A percentile compares a stretch with the other conserved stretches of the same genome.
phyloP scores from a whole-genome alignment of 2,797 vertebrate genomes.

The Cryptoprocta ferox region DNA sequence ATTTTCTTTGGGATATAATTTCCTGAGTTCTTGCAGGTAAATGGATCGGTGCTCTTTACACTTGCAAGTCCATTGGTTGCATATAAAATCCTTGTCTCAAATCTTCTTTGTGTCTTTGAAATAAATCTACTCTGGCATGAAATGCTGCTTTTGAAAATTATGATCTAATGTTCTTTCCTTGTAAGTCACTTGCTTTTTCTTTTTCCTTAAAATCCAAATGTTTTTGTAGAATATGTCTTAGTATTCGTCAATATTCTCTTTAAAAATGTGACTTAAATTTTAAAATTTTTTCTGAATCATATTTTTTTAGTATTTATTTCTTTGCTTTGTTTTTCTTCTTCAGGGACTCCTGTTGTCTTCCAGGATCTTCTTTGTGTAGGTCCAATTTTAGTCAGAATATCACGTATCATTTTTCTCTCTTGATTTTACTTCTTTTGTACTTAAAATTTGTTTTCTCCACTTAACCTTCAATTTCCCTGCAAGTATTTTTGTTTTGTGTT shows the following conservation, averaged over 20 bases:
- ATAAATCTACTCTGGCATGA: slow-evolving; percentile 37
- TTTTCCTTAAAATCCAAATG: neutral
- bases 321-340: neutral
- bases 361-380: neutral
- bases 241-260: neutral
- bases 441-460: neutral
- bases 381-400: neutral
- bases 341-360: neutral
- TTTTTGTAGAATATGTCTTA: neutral
- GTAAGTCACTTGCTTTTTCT: neutral
- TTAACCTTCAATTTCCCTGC: neutral
- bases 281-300: neutral
- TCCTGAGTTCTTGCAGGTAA: neutral
- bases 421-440: neutral
- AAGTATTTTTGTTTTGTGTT: neutral
- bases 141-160: slow-evolving; percentile 35
- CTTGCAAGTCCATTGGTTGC: neutral
- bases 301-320: neutral
- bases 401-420: neutral
- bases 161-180: slow-evolving; percentile 18
- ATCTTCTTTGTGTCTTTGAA: slow-evolving; percentile 26
- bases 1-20: neutral
- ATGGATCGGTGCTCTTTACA: neutral
- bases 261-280: slow-evolving; percentile 24
- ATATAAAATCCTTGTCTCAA: slow-evolving; percentile 30